Evolutionary conservation across 1,140 invertebrate species (phyloP), one percentile per base, ranked within the genome.

Genomic region (Cydia strobilella): DNA sequence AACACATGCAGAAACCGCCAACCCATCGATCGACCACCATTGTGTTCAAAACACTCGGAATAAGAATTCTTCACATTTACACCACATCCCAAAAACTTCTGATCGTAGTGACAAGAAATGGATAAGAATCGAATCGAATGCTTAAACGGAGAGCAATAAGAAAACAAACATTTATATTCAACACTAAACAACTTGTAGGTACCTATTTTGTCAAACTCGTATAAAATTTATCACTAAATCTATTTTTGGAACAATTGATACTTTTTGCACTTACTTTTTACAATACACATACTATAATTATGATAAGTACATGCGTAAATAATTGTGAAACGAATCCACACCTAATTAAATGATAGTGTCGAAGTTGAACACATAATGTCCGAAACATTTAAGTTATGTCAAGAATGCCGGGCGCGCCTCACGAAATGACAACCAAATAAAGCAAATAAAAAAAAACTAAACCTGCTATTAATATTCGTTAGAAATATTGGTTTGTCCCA

Each of bases 401-500:
- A 45, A 77, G 81, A 86, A 88, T 86, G 81, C 81, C n/a, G 78
- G 75, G 79, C 80, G 77, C 76, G 82, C 75, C 79, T 77, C 81
- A 76, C 76, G 74, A 62, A 59, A 59, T 73, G 75, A 74, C 73
- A 80, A 77, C 81, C 84, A 85, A 82, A 85, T 83, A 83, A 84
- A 84, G 81, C 66, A 79, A 74, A 62, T 63, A 76, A 84, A 90
- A 91, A 86, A 90, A 84, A 90, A 88, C 82, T 90, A 88, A 90
- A 90, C 76, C 76, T 76, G 82, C 84, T 84, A 90, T 91, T 92
- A 90, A 91, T 92, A 92, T 89, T 91, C 86, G 89, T 90, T 92
- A 89, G 86, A 91, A 87, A 88, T 91, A 92, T 91, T 90, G 87
- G 89, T 90, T 90, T 91, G 87, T 91, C 87, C 88, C 85, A 90